These are phyloP conservation scores for Lithobates pipiens DNA, from an alignment of 2,797 vertebrate species.

Conservation along the genomic window DNA sequence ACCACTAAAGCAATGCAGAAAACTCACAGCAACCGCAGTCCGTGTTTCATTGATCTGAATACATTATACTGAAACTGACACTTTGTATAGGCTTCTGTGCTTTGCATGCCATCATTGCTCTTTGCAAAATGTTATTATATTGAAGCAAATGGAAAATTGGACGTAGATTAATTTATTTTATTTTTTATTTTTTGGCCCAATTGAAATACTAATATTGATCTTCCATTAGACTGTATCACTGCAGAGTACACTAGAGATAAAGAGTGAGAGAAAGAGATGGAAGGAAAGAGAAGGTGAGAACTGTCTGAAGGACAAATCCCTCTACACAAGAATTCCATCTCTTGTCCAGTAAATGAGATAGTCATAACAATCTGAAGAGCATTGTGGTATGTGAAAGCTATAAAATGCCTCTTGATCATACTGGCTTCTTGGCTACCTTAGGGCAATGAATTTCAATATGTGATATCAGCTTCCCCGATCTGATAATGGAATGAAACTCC, in stretches of 20 bases:
- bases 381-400: slow-evolving; percentile 13
- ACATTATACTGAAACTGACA: background rate
- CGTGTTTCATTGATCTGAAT: background rate
- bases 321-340: slow-evolving; percentile 20
- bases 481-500: slow-evolving; percentile 6
- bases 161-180: background rate
- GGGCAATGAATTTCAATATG: slow-evolving; percentile 10
- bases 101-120: background rate
- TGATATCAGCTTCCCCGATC: slow-evolving; percentile 2
- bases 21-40: too few species aligned
- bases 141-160: background rate
- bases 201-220: background rate
- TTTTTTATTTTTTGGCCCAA: background rate
- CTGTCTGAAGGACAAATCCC: slow-evolving; percentile 23
- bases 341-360: slow-evolving; percentile 8
- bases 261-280: background rate
- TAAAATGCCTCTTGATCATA: slow-evolving; percentile 25
- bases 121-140: background rate
- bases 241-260: too few species aligned
- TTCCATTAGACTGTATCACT: background rate
- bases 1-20: too few species aligned
- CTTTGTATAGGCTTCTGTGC: background rate
- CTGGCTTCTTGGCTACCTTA: slow-evolving; percentile 19
- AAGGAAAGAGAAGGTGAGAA: background rate
- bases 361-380: slow-evolving; percentile 4